These are phyloP conservation scores for Maconellicoccus hirsutus DNA, from an alignment of 1,140 invertebrate genomes.

Conservation along the genomic window DNA sequence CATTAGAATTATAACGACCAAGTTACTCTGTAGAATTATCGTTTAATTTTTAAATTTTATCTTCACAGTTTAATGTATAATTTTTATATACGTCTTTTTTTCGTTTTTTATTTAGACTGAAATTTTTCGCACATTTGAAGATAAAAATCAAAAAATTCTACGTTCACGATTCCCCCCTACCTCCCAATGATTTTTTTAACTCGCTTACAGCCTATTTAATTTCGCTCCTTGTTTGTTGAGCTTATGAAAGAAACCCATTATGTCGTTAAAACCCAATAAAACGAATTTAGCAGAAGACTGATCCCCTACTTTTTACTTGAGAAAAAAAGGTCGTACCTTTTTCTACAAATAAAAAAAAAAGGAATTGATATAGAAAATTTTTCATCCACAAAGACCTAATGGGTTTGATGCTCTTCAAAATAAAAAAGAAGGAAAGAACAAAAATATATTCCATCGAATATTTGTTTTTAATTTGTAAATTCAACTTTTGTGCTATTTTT, in stretches of 20 bases:
- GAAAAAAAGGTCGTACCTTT: no score
- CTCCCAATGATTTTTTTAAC: no score
- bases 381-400: slow-evolving; percentile 1
- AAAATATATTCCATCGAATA: background rate
- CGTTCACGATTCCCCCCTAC: background rate
- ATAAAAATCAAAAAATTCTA: slow-evolving; percentile 13
- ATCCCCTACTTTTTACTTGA: no score
- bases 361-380: no score
- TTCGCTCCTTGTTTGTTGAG: slow-evolving; percentile 2
- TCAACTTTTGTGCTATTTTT: slow-evolving; percentile 17
- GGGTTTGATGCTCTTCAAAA: background rate
- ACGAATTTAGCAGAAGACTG: background rate
- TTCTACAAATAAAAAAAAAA: no score
- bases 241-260: background rate
- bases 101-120: slow-evolving; percentile 8
- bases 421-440: no score
- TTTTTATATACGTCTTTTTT: slow-evolving; percentile 13
- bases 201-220: background rate
- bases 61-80: slow-evolving; percentile 1
- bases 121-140: background rate
- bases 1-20: slow-evolving; percentile 20
- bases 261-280: background rate
- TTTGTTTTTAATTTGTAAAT: slow-evolving; percentile 16
- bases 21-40: slow-evolving; percentile 13
- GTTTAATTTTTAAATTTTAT: slow-evolving; percentile 1